These are phyloP conservation scores for Cariama cristata DNA, from an alignment of 2,113 vertebrate genomes.

Conservation along the genomic window DNA sequence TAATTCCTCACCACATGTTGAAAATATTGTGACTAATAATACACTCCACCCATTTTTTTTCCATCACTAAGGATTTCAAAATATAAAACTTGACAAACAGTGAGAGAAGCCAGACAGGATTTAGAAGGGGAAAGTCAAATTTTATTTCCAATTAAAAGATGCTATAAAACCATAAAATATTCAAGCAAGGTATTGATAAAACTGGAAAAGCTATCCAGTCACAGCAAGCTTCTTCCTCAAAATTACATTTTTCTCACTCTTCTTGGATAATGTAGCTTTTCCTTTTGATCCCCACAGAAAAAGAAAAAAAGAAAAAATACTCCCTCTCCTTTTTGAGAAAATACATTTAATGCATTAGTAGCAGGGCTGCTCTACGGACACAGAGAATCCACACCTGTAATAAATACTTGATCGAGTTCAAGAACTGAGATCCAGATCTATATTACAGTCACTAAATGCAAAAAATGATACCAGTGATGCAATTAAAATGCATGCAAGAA, in stretches of 20 bases:
- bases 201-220: not conserved
- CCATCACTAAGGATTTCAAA: conserved; percentile 22
- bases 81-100: not conserved
- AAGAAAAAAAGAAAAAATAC: not conserved
- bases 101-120: not conserved
- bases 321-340: not conserved
- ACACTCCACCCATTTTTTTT: conserved; percentile 10
- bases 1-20: not conserved
- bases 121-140: not conserved
- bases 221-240: not conserved
- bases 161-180: not conserved
- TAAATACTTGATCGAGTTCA: conserved; percentile 19
- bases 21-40: conserved; percentile 34
- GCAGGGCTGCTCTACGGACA: not conserved
- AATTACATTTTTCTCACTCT: not conserved
- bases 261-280: not conserved
- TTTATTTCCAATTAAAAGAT: not conserved
- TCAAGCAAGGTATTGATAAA: not conserved
- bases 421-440: not conserved
- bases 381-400: not conserved
- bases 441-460: not conserved
- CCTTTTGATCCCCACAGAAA: not conserved
- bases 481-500: not conserved
- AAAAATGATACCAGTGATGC: not conserved
- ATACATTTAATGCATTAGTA: not conserved